A percentile compares a stretch with the other conserved stretches of the same genome.
Evolutionary conservation across 2,113 vertebrate genomes (phyloP).

Genomic region (Tiliqua scincoides): DNA sequence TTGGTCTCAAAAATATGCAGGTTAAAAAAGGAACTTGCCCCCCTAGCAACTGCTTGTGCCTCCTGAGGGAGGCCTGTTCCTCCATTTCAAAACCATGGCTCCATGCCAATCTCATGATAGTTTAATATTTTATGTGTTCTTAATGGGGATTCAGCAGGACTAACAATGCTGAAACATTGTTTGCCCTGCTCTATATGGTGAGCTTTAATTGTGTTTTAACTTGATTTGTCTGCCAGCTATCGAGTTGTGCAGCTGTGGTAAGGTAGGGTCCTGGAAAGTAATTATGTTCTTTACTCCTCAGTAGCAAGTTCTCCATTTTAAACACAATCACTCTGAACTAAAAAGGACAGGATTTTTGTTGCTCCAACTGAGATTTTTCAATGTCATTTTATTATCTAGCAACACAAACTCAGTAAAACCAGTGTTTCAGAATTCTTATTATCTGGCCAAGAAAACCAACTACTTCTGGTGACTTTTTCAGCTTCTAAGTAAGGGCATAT

Average conservation of each 20-base stretch:
- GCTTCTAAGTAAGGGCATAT: not conserved
- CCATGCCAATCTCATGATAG: not conserved
- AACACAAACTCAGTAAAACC: not conserved
- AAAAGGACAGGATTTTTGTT: not conserved
- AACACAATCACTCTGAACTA: not conserved
- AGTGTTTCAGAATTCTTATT: not conserved
- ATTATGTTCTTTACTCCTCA: not conserved
- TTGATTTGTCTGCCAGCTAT: not conserved
- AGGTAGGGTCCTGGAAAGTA: not conserved
- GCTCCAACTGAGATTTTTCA: not conserved
- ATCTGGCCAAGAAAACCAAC: not conserved
- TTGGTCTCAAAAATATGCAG: not conserved
- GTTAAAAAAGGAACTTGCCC: not conserved
- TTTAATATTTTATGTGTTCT: constrained; percentile 17
- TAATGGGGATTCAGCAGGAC: not conserved
- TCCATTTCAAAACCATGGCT: not conserved
- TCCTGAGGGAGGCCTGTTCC: not conserved
- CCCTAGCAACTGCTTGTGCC: not conserved
- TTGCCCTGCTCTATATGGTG: not conserved
- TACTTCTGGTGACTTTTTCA: not conserved
- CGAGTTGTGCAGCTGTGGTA: not conserved
- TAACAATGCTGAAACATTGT: not conserved
- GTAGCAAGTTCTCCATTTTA: not conserved
- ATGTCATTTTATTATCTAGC: not conserved
- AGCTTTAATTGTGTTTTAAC: constrained; percentile 2